Evolutionary conservation across 2,888 invertebrate species (phyloP).

Genomic region (Sminthurides aquaticus): DNA sequence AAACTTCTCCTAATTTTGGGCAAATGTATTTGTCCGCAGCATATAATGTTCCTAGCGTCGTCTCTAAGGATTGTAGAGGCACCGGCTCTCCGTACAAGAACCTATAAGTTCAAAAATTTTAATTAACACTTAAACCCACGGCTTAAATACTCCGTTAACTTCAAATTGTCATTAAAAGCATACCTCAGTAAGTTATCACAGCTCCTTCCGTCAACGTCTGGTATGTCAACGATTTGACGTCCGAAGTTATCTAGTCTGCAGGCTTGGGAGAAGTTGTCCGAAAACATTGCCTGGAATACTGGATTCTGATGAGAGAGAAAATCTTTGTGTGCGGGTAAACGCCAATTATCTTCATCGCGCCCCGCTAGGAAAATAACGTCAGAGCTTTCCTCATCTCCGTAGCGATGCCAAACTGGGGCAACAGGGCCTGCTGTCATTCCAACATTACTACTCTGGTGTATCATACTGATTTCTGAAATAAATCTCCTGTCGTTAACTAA

Average conservation of each 20-base stretch:
- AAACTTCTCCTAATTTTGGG: conserved; percentile 60
- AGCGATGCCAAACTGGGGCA: conserved; percentile 16
- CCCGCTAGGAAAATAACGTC: conserved; percentile 61
- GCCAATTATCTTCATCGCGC: conserved; percentile 55
- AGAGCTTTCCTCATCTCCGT: conserved; percentile 51
- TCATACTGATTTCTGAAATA: neutral
- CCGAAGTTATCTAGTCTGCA: conserved; percentile 48
- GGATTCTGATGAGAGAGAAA: conserved; percentile 58
- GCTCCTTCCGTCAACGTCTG: conserved; percentile 58
- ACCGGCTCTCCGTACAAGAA: conserved; percentile 60
- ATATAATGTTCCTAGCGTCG: conserved; percentile 63
- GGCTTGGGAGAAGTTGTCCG: conserved; percentile 47
- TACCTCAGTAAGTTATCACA: conserved; percentile 59
- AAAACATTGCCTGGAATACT: conserved; percentile 57
- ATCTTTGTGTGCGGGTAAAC: conserved; percentile 61
- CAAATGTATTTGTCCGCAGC: conserved; percentile 69
- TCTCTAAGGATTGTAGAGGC: conserved; percentile 56
- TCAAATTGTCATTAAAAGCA: conserved; percentile 27
- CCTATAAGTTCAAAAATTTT: conserved; percentile 46
- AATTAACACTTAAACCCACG: neutral
- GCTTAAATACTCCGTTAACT: conserved; percentile 2
- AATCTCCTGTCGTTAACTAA: neutral
- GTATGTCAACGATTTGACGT: conserved; percentile 49
- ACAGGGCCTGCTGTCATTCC: neutral
- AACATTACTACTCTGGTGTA: neutral